Conservation (phyloP, 2,113 vertebrate species). For the Dicentrarchus labrax region DNA sequence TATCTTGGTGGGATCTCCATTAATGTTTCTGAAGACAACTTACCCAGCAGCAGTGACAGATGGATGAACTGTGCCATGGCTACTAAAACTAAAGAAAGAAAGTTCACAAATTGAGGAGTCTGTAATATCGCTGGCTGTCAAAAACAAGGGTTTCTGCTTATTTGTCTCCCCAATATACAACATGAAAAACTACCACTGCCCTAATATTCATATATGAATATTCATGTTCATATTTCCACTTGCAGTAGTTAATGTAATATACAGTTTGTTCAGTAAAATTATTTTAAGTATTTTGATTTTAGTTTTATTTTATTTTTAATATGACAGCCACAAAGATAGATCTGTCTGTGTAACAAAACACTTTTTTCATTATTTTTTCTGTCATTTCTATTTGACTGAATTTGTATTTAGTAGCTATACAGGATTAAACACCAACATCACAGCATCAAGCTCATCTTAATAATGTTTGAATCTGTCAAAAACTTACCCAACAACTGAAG, state of each 20-base stretch:
- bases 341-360: neutral
- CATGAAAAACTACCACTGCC: neutral
- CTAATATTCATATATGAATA: neutral
- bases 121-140: no score
- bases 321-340: neutral
- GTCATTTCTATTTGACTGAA: neutral
- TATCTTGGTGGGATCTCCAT: neutral
- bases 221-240: neutral
- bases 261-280: neutral
- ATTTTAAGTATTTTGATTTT: neutral
- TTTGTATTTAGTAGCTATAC: neutral
- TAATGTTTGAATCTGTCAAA: neutral
- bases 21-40: neutral
- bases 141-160: neutral
- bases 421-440: neutral
- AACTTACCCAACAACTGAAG: neutral
- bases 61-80: neutral
- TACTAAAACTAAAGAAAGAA: neutral
- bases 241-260: neutral
- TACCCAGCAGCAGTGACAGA: slow-evolving; percentile 13
- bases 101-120: neutral
- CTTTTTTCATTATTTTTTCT: neutral
- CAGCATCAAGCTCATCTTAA: neutral
- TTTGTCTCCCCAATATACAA: no score
- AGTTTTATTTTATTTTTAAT: neutral